Conservation (phyloP, 2,113 vertebrate genomes). For the Sturnira hondurensis region DNA sequence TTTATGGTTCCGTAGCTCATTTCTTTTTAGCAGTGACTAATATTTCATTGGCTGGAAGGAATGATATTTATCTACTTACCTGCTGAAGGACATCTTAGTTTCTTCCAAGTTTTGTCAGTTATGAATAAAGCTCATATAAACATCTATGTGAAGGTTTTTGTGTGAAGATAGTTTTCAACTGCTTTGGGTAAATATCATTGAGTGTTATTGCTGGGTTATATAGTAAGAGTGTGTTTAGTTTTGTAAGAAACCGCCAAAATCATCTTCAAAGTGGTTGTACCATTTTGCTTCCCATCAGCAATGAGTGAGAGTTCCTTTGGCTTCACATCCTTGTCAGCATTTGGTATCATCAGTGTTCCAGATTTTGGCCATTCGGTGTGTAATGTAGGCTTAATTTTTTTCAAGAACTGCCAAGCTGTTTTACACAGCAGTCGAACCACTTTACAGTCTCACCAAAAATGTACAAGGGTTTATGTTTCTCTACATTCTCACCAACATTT, state of each 20-base stretch:
- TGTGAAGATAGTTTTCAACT: neutral
- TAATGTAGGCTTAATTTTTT: neutral
- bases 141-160: neutral
- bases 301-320: too few relatives aligned
- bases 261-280: too few relatives aligned
- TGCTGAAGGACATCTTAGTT: neutral
- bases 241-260: too few relatives aligned
- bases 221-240: too few relatives aligned
- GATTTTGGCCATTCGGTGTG: neutral
- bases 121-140: neutral
- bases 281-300: too few relatives aligned
- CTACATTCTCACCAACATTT: neutral
- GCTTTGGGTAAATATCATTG: neutral
- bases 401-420: neutral
- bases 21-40: neutral
- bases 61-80: too few relatives aligned
- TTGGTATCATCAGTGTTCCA: too few relatives aligned
- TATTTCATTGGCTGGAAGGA: neutral
- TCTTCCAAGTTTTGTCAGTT: neutral
- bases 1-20: neutral
- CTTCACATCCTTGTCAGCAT: too few relatives aligned
- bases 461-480: neutral
- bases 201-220: neutral
- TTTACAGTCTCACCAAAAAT: neutral
- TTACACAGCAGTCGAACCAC: neutral